A percentile compares a stretch with the other conserved stretches of the same genome.
phyloP scores from a whole-genome alignment of 2,888 invertebrate genomes.

The Ochlodes sylvanus region DNA sequence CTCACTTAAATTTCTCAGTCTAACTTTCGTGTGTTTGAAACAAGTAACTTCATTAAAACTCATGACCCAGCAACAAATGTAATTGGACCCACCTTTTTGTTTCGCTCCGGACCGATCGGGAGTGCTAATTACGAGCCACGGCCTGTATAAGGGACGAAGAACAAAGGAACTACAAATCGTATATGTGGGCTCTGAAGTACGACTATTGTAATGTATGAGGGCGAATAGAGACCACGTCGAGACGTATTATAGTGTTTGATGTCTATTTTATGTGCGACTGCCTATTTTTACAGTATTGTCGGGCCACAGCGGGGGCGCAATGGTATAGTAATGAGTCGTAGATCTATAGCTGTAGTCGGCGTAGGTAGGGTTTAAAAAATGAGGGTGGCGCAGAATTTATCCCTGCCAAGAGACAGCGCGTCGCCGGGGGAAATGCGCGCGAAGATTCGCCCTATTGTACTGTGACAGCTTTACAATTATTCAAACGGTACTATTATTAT shows the following conservation, averaged over 20 bases:
- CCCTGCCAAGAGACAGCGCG: constrained; percentile 51
- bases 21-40: constrained; percentile 31
- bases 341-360: constrained; percentile 53
- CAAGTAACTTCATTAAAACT: constrained; percentile 57
- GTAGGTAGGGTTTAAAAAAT: constrained; percentile 57
- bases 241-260: constrained; percentile 36
- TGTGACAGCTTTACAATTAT: constrained; percentile 32
- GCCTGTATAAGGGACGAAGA: constrained; percentile 53
- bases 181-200: constrained; percentile 46
- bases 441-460: constrained; percentile 47
- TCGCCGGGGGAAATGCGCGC: constrained; percentile 43
- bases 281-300: constrained; percentile 60
- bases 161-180: constrained; percentile 59
- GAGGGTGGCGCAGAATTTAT: constrained; percentile 63
- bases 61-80: constrained; percentile 62
- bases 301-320: constrained; percentile 63
- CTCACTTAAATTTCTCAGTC: constrained; percentile 20
- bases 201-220: constrained; percentile 46
- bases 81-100: constrained; percentile 56
- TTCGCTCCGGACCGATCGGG: constrained; percentile 45
- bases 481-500: constrained; percentile 16
- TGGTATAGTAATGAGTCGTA: constrained; percentile 69
- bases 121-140: constrained; percentile 54
- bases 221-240: constrained; percentile 35
- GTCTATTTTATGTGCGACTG: constrained; percentile 45